phyloP scores from a whole-genome alignment of 2,113 vertebrate genomes.

The Pleuronectes platessa region DNA sequence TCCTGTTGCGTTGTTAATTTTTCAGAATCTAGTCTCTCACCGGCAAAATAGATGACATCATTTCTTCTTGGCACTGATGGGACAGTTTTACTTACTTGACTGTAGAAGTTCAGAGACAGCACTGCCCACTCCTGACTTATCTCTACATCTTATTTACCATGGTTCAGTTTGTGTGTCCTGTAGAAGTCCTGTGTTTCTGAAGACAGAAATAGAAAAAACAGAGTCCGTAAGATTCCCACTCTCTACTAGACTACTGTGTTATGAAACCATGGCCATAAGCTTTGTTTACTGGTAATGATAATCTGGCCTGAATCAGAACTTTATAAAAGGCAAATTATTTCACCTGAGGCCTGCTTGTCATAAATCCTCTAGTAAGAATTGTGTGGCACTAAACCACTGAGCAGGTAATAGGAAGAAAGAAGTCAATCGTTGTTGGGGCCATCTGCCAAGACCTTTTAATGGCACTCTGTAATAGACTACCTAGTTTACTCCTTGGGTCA shows the following conservation, averaged over 20 bases:
- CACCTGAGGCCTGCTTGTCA: slow-evolving; percentile 55
- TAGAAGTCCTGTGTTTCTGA: slow-evolving; percentile 54
- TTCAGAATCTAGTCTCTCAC: slow-evolving; percentile 78
- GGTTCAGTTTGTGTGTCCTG: slow-evolving; percentile 59
- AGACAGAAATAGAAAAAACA: slow-evolving; percentile 57
- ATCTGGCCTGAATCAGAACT: slow-evolving; percentile 62
- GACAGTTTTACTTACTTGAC: slow-evolving; percentile 49
- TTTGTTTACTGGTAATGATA: slow-evolving; percentile 67
- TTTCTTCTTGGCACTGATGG: slow-evolving; percentile 73
- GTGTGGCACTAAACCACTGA: neutral
- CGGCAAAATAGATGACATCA: slow-evolving; percentile 82
- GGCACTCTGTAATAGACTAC: slow-evolving; percentile 18
- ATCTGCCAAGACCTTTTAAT: slow-evolving; percentile 55
- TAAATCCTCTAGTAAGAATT: no score
- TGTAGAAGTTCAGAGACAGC: slow-evolving; percentile 43
- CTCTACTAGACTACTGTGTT: slow-evolving; percentile 63
- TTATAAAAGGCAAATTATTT: slow-evolving; percentile 72
- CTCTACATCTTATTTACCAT: slow-evolving; percentile 61
- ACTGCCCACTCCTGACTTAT: slow-evolving; percentile 63
- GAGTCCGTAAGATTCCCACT: slow-evolving; percentile 18
- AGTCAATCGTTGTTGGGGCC: slow-evolving; percentile 30
- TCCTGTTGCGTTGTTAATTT: slow-evolving; percentile 68
- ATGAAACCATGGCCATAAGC: slow-evolving; percentile 48
- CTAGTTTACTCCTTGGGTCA: slow-evolving; percentile 29
- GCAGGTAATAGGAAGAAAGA: slow-evolving; percentile 12